phyloP scores from a whole-genome alignment of 1,140 invertebrate genomes.

The Chlorops oryzae region DNA sequence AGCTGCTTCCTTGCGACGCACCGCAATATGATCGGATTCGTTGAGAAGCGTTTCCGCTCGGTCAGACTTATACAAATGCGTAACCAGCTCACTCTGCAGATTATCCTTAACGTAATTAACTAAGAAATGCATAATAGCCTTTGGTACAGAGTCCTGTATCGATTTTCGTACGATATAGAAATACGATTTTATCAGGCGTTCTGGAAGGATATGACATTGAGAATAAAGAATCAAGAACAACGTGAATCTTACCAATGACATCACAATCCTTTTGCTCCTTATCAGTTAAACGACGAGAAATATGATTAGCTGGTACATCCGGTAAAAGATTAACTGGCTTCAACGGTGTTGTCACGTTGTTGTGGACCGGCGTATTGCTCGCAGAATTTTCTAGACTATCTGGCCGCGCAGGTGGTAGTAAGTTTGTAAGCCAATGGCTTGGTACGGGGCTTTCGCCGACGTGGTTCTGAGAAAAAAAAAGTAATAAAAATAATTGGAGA shows the following conservation, averaged over 20 bases:
- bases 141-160: slow-evolving; percentile 97
- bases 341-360: slow-evolving; percentile 55
- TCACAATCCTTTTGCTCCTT: slow-evolving; percentile 94
- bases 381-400: slow-evolving; percentile 44
- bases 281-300: slow-evolving; percentile 76
- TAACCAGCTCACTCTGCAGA: slow-evolving; percentile 95
- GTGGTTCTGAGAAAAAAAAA: slow-evolving; percentile 28
- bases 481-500: neutral
- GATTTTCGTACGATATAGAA: slow-evolving; percentile 98
- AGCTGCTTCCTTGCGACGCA: slow-evolving; percentile 86
- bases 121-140: slow-evolving; percentile 99
- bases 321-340: slow-evolving; percentile 87
- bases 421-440: slow-evolving; percentile 40
- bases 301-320: slow-evolving; percentile 70
- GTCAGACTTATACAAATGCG: slow-evolving; percentile 95
- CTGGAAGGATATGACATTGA: slow-evolving; percentile 49
- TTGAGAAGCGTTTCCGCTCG: slow-evolving; percentile 88
- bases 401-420: slow-evolving; percentile 37
- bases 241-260: slow-evolving; percentile 74
- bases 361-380: slow-evolving; percentile 44
- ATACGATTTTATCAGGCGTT: slow-evolving; percentile 95
- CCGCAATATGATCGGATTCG: slow-evolving; percentile 96
- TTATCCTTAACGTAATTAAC: slow-evolving; percentile 98
- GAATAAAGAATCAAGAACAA: neutral
- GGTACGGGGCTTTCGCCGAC: slow-evolving; percentile 26